Evolutionary conservation across 92 coral and sea anemone genomes (phyloP).

Genomic region (Metridium senile): DNA sequence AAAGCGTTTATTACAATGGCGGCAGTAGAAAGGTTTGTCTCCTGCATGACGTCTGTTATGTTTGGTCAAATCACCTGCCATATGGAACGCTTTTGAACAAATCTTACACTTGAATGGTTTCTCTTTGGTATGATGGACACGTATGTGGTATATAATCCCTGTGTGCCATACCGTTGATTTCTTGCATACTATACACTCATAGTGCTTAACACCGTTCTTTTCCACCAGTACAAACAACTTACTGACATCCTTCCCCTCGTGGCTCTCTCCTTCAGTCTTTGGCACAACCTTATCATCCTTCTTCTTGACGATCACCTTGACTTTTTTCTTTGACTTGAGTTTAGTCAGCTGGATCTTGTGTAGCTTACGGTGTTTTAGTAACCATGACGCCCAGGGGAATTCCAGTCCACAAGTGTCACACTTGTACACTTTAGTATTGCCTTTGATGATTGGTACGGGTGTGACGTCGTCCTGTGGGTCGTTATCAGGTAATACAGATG

Average conservation of each 20-base stretch:
- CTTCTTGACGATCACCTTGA: background rate
- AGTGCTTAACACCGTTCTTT: constrained; percentile 33
- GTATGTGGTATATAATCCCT: constrained; percentile 45
- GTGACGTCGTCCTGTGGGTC: background rate
- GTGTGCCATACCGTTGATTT: constrained; percentile 50
- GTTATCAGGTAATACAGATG: background rate
- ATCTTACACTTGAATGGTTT: constrained; percentile 38
- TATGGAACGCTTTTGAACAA: constrained; percentile 36
- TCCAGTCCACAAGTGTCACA: constrained; percentile 31
- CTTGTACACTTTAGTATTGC: constrained; percentile 18
- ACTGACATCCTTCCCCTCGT: constrained; percentile 9
- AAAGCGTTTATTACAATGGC: constrained; percentile 30
- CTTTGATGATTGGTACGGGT: constrained; percentile 23
- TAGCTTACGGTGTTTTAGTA: constrained; percentile 30
- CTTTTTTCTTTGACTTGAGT: background rate
- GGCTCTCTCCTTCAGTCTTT: background rate
- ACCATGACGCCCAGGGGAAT: constrained; percentile 44
- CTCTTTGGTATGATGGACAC: constrained; percentile 49
- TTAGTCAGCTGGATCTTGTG: constrained; percentile 1
- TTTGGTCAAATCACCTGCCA: constrained; percentile 47
- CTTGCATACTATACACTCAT: constrained; percentile 32
- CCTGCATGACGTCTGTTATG: constrained; percentile 38
- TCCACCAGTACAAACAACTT: constrained; percentile 30
- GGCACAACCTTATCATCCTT: background rate
- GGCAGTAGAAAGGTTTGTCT: constrained; percentile 41